These are phyloP conservation scores for Brachyistius frenatus DNA, from an alignment of 2,113 vertebrate species.

Conservation along the genomic window DNA sequence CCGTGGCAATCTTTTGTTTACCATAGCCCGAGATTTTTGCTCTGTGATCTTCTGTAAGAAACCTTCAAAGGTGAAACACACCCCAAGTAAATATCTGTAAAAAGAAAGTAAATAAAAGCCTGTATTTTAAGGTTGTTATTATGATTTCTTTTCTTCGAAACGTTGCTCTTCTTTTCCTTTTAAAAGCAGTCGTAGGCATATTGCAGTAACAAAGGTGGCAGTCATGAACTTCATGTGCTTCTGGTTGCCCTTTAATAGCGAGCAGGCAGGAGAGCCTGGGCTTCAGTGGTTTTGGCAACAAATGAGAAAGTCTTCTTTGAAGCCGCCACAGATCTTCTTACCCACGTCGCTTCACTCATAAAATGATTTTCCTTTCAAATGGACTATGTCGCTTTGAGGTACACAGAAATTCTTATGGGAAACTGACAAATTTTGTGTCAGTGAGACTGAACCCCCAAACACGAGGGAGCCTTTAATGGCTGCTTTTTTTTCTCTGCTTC, in stretches of 20 bases:
- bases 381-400: slow-evolving; percentile 20
- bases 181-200: slow-evolving; percentile 5
- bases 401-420: slow-evolving; percentile 33
- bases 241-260: slow-evolving; percentile 55
- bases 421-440: slow-evolving; percentile 32
- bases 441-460: background rate
- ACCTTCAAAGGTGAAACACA: slow-evolving; percentile 27
- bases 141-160: slow-evolving; percentile 25
- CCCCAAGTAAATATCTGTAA: background rate
- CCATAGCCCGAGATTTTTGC: slow-evolving; percentile 5
- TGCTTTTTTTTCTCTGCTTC: background rate
- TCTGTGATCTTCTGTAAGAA: slow-evolving; percentile 25
- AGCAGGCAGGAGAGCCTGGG: slow-evolving; percentile 52
- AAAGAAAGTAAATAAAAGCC: background rate
- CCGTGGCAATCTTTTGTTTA: slow-evolving; percentile 36
- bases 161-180: slow-evolving; percentile 48
- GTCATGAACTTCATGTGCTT: slow-evolving; percentile 44
- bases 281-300: slow-evolving; percentile 73
- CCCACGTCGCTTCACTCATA: slow-evolving; percentile 43
- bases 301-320: slow-evolving; percentile 61
- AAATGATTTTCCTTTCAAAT: slow-evolving; percentile 58
- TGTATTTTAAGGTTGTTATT: slow-evolving; percentile 3
- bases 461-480: background rate
- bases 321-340: slow-evolving; percentile 64
- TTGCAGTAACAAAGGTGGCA: slow-evolving; percentile 47